Evolutionary conservation across 1,140 invertebrate species (phyloP), one percentile per base, ranked within the genome.

Genomic region (Cydia strobilella): DNA sequence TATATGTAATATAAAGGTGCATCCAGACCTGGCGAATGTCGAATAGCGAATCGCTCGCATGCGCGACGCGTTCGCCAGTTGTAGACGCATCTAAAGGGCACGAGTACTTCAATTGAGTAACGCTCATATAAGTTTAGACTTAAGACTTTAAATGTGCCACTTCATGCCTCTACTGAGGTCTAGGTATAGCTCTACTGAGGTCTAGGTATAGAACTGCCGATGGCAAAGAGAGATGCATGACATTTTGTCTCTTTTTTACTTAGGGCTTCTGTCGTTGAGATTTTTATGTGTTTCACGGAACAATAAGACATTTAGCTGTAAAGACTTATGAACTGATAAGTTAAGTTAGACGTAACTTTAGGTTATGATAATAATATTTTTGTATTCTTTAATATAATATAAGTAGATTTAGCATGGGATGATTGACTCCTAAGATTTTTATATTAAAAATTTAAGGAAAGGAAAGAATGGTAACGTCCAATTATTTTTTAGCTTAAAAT

Each of bases 381-480:
- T 85, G 79, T 87, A 82, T 84, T 84, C 81, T 78, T 76, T 77
- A 81, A 82, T 75, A 62, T 48, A 79, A 75, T 80, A 74, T 27
- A 27, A 81, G 81, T 82, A 59, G 80, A 74, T 81, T 76, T 77
- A 65, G 73, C 59, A 77, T 63, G 77, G 80, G 74, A 74, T 90
- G 86, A 27, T 31, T 76, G 83, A 59, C 31, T 86, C 89, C 87
- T 76, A 86, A 86, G 87, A 92, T 92, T 92, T 92, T 92, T 92
- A 92, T 92, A 92, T 92, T 92, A 92, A 92, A 92, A 89, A 90
- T 92, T 92, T 88, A 66, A 76, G 86, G 88, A 88, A 86, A 73
- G 54, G 85, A 79, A 84, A 91, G 88, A 87, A 83, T 90, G 88
- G 79, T 87, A 84, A 83, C 90, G 90, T 91, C 88, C 88, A 91